Evolutionary conservation across 2,888 invertebrate genomes (phyloP).

Genomic region (Cistogaster globosa): DNA sequence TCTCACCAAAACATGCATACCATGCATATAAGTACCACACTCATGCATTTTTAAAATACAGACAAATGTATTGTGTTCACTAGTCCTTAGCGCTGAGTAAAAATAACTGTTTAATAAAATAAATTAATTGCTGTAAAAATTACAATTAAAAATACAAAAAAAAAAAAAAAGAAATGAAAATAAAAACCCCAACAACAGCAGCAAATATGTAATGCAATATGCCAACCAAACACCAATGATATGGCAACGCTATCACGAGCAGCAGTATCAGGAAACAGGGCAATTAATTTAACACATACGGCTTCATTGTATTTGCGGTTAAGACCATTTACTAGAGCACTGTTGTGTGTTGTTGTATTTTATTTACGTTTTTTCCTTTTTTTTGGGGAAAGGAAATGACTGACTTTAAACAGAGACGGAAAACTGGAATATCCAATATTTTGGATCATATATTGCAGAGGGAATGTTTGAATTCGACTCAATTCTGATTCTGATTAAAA

Average conservation of each 20-base stretch:
- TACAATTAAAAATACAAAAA: constrained; percentile 67
- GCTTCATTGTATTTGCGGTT: constrained; percentile 80
- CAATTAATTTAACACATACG: constrained; percentile 79
- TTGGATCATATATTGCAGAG: not conserved
- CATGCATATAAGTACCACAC: not conserved
- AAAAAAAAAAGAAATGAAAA: not conserved
- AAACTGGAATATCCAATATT: constrained; percentile 26
- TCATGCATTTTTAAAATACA: constrained; percentile 32
- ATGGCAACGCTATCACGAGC: constrained; percentile 62
- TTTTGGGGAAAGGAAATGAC: constrained; percentile 14
- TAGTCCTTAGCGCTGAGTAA: constrained; percentile 46
- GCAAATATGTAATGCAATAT: constrained; percentile 33
- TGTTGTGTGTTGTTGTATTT: constrained; percentile 37
- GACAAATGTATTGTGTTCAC: constrained; percentile 10
- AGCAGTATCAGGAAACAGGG: constrained; percentile 67
- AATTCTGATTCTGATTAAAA: too few species aligned
- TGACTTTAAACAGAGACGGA: constrained; percentile 40
- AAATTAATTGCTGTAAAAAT: constrained; percentile 73
- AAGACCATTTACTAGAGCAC: constrained; percentile 70
- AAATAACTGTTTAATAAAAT: constrained; percentile 73
- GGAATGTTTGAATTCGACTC: too few species aligned
- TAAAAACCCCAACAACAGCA: constrained; percentile 40
- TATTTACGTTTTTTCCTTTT: constrained; percentile 27
- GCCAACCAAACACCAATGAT: constrained; percentile 52
- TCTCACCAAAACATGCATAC: not conserved